Conservation (phyloP, 2,113 vertebrate genomes). For the Dicentrarchus labrax region DNA sequence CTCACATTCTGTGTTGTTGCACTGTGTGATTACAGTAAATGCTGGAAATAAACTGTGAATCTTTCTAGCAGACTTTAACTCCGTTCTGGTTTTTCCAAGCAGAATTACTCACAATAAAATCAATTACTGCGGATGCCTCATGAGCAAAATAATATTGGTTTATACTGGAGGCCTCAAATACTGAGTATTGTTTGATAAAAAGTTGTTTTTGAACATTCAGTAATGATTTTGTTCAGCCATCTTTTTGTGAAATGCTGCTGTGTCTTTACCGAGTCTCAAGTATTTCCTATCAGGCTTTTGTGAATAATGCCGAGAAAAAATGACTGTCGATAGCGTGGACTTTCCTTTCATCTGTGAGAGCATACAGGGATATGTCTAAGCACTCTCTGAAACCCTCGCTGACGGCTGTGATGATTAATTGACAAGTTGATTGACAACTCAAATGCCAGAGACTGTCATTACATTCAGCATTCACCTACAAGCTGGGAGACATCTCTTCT, state of each 20-base stretch:
- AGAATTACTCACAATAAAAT: slow-evolving; percentile 36
- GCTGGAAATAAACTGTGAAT: background rate
- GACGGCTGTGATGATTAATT: slow-evolving; percentile 66
- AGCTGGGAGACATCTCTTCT: slow-evolving; percentile 33
- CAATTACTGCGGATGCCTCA: background rate
- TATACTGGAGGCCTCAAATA: slow-evolving; percentile 6
- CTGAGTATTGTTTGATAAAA: slow-evolving; percentile 15
- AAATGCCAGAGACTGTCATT: slow-evolving; percentile 52
- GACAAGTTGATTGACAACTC: slow-evolving; percentile 70
- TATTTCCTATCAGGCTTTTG: slow-evolving; percentile 33
- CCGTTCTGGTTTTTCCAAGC: slow-evolving; percentile 25
- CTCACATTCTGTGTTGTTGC: background rate
- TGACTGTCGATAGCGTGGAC: slow-evolving; percentile 10
- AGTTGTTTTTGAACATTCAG: slow-evolving; percentile 23
- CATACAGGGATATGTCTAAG: slow-evolving; percentile 35
- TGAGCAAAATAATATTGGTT: slow-evolving; percentile 4
- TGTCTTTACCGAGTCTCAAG: background rate
- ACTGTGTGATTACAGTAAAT: background rate
- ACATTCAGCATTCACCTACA: slow-evolving; percentile 43
- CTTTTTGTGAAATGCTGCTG: slow-evolving; percentile 7
- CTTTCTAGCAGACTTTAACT: background rate
- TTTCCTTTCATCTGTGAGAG: slow-evolving; percentile 25
- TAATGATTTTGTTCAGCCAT: slow-evolving; percentile 39
- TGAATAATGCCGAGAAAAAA: slow-evolving; percentile 21
- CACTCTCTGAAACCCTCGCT: slow-evolving; percentile 20